Evolutionary conservation across 2,113 vertebrate species (phyloP), one percentile per base, ranked within the genome.

Genomic region (Varanus komodoensis): DNA sequence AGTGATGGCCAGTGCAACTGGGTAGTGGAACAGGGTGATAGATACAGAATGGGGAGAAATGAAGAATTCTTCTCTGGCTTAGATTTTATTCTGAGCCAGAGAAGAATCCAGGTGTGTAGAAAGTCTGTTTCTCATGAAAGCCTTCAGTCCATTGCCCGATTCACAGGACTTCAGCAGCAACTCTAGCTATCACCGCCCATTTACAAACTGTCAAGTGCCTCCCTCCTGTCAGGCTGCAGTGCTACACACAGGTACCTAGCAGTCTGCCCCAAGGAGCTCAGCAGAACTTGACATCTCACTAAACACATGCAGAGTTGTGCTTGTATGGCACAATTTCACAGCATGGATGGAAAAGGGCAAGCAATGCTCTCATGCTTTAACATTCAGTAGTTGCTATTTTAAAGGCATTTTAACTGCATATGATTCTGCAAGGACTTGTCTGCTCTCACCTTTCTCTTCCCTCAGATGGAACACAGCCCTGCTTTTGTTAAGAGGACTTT

Each of bases 371-470:
- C 0, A 0, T 44, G 68, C 27, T 69, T 29, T 32, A 61, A 12
- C n/a, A 78, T 48, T 29, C 71, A 87, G 12, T 27, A 29, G 61
- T 54, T 87, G 73, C n/a, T 32, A 8, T 9, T 3, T 32, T 1
- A 0, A 0, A 6, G 0, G 61, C 86, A 57, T 82, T 85, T 34
- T 38, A 48, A 61, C 52, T 86, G 14, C 0, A 12, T 64, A n/a
- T 78, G 61, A 29, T 69, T 38, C 84, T 44, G 38, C 15, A 78
- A 88, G 77, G 84, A 69, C 67, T 9, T 0, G 0, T 34, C 14
- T 71, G 73, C 85, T 67, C 34, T 5, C n/a, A 19, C 27, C 75
- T 50, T 29, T 69, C 68, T 27, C 68, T 71, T 71, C 27, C 29
- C 29, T 71, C 25, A 32, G 69, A 19, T 32, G 69, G 69, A 32